Conservation (phyloP, 2,797 vertebrate genomes). For the Esox masquinongy region DNA sequence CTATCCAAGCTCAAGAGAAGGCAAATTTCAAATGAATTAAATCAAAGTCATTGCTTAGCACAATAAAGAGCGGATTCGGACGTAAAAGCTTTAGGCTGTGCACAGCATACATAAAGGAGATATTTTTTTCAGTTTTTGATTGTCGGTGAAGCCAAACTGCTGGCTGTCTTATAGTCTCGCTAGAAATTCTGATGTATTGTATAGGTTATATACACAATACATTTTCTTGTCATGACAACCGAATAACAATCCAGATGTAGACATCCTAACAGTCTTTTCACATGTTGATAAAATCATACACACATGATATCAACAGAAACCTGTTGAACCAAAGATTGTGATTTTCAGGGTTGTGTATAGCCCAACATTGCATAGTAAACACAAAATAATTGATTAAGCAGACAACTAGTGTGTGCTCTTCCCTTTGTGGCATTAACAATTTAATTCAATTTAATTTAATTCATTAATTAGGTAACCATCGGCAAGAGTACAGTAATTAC, state of each 20-base stretch:
- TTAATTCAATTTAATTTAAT: not conserved
- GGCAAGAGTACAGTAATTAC: not conserved
- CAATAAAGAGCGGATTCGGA: not conserved
- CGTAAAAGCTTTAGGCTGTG: not conserved
- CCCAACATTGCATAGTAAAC: not conserved
- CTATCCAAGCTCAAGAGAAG: slow-evolving; percentile 1
- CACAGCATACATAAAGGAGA: not conserved
- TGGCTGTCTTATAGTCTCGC: not conserved
- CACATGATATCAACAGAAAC: not conserved
- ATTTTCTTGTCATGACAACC: not conserved
- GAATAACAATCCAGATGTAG: not conserved
- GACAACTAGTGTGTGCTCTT: not conserved
- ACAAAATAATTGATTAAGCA: slow-evolving; percentile 7
- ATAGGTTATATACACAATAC: not conserved
- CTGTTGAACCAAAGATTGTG: not conserved
- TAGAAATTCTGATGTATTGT: not conserved
- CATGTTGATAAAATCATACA: not conserved
- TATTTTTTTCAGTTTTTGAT: not conserved
- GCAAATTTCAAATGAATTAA: not conserved
- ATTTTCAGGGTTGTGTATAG: not conserved
- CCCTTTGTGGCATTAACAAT: not conserved
- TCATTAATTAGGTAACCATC: not conserved
- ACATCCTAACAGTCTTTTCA: not conserved
- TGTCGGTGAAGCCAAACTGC: not conserved
- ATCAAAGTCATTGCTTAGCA: not conserved